Evolutionary conservation across 2,888 invertebrate genomes (phyloP).

Genomic region (Cheilosia variabilis): DNA sequence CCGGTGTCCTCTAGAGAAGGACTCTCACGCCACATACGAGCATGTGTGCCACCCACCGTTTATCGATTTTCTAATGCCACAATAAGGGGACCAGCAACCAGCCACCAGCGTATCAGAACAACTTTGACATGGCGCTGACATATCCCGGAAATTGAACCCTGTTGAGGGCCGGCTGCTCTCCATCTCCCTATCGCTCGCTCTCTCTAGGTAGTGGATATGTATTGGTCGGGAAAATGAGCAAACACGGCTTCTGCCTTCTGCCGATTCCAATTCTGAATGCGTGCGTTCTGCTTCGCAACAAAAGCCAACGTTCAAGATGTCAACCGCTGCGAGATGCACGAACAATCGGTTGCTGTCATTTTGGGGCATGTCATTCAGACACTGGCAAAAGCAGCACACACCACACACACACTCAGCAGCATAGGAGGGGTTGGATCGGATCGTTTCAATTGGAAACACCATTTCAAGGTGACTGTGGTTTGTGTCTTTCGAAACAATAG

Average conservation of each 20-base stretch:
- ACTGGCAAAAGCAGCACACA: neutral
- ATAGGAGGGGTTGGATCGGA: neutral
- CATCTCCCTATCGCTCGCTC: too few relatives aligned
- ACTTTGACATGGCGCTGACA: slow-evolving; percentile 41
- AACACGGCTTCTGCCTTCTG: neutral
- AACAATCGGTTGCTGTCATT: slow-evolving; percentile 23
- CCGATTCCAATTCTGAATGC: slow-evolving; percentile 1
- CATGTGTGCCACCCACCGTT: neutral
- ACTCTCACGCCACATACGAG: neutral
- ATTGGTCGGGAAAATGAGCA: slow-evolving; percentile 43
- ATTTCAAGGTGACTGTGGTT: slow-evolving; percentile 48
- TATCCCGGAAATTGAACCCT: slow-evolving; percentile 61
- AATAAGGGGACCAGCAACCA: slow-evolving; percentile 19
- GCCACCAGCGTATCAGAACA: slow-evolving; percentile 20
- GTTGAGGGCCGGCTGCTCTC: neutral
- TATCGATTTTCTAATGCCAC: slow-evolving; percentile 55
- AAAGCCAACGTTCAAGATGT: slow-evolving; percentile 36
- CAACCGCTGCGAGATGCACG: slow-evolving; percentile 31
- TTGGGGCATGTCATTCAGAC: slow-evolving; percentile 43
- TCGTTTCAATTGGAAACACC: slow-evolving; percentile 16
- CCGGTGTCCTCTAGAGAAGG: neutral
- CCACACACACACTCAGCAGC: neutral
- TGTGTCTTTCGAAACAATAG: slow-evolving; percentile 16
- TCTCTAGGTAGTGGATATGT: neutral
- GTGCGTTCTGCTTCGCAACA: slow-evolving; percentile 16